Evolutionary conservation across 2,113 vertebrate species (phyloP), one percentile per base, ranked within the genome.

Genomic region (Telmatochromis brachygnathus): DNA sequence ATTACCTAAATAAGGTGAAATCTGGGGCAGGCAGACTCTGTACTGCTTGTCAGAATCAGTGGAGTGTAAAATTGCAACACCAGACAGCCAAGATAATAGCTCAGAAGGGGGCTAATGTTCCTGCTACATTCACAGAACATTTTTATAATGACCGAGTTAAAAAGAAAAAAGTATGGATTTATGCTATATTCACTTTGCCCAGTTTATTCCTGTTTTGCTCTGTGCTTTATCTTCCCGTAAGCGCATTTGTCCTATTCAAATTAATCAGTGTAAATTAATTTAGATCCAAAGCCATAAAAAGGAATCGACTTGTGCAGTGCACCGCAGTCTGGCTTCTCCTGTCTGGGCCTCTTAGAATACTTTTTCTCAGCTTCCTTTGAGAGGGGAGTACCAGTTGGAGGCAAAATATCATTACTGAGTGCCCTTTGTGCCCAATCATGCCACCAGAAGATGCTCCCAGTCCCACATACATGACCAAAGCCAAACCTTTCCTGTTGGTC

Each of bases 1-100:
- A 96, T 96, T 96, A 96, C 95, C 96, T 96, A 96, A 96, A 97
- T 96, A 96, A 97, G 96, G 96, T 96, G 95, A 96, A 96, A 97
- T 97, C 87, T 96, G 94, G 96, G 96, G 91, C 96, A 96, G 86
- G 94, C 93, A 95, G 95, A 94, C 94, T 94, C 94, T 94, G 93
- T 94, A 87, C 94, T 96, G 95, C 94, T 94, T 96, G 96, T 97
- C 95, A 85, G 94, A 96, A 92, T 96, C 96, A 95, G 95, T 96
- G 94, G 91, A 96, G 96, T 96, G 97, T 97, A 96, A 97, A 97
- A 97, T 97, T 97, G 94, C 96, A 96, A 95, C 96, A 96, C 95
- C 96, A 97, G 97, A 97, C 96, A 97, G 96, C 94, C 87, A 85
- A 94, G 95, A 97, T 97, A 97, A 97, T 96, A 96, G 96, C 96